Percentiles rank a stretch among this genome's conserved stretches.
Conservation (phyloP, 2,113 vertebrate genomes). For the Hyperoodon ampullatus region DNA sequence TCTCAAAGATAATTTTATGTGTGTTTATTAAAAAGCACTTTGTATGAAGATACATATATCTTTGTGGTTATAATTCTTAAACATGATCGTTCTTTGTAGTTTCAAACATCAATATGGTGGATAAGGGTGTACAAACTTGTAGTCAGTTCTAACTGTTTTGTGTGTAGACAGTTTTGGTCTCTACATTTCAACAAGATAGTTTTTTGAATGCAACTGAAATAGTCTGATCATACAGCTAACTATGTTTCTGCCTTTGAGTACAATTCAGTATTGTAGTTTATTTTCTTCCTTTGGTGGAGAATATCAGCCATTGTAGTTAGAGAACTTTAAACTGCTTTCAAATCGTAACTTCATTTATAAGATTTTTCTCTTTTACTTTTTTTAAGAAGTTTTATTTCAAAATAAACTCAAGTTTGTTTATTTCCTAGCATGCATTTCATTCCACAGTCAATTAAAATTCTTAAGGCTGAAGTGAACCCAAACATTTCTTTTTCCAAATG, state of each 20-base stretch:
- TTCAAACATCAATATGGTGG: background rate
- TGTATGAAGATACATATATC: background rate
- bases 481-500: background rate
- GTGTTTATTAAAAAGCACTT: background rate
- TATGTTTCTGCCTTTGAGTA: background rate
- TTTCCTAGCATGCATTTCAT: background rate
- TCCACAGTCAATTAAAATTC: background rate
- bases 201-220: background rate
- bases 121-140: background rate
- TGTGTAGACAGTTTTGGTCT: background rate
- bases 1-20: background rate
- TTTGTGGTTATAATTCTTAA: constrained; percentile 13
- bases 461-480: background rate
- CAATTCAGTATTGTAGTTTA: background rate
- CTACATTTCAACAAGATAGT: background rate
- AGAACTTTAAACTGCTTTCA: background rate
- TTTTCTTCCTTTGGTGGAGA: background rate
- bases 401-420: background rate
- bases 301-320: background rate
- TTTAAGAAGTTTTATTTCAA: constrained; percentile 3
- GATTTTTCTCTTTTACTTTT: background rate
- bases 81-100: background rate
- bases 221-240: background rate
- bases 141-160: background rate
- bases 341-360: background rate